Conservation (phyloP, 2,113 vertebrate genomes). For the Syrrhaptes paradoxus region DNA sequence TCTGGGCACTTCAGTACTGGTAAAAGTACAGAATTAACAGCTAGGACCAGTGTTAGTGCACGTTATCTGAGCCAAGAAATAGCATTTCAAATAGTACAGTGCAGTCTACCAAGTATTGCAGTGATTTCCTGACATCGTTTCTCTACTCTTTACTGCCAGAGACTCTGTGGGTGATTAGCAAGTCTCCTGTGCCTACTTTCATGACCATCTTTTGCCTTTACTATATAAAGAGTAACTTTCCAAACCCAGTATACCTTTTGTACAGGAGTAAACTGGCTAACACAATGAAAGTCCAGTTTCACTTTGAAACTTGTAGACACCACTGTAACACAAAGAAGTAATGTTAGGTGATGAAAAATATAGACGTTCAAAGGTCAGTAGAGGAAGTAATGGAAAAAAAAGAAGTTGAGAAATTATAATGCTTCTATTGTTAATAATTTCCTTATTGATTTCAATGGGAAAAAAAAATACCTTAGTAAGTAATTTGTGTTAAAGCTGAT, state of each 20-base stretch:
- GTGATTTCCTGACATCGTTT: background rate
- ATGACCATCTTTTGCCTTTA: background rate
- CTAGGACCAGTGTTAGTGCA: background rate
- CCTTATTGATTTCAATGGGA: background rate
- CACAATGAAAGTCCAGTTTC: background rate
- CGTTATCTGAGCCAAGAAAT: background rate
- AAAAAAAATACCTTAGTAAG: background rate
- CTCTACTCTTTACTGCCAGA: background rate
- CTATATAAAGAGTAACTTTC: background rate
- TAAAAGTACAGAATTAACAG: background rate
- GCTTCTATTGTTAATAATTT: background rate
- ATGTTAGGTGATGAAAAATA: background rate
- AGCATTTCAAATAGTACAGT: background rate
- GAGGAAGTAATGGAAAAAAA: background rate
- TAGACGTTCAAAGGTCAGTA: background rate
- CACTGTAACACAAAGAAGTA: background rate
- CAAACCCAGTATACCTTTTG: background rate
- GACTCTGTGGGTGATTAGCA: background rate
- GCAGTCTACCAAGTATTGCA: background rate
- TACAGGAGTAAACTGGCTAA: background rate
- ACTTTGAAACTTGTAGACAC: background rate
- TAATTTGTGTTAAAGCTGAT: background rate
- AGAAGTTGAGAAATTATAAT: background rate
- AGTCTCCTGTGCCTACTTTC: background rate
- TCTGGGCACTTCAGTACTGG: background rate